Evolutionary conservation across 2,888 invertebrate species (phyloP).

Genomic region (Hydriomena furcata): DNA sequence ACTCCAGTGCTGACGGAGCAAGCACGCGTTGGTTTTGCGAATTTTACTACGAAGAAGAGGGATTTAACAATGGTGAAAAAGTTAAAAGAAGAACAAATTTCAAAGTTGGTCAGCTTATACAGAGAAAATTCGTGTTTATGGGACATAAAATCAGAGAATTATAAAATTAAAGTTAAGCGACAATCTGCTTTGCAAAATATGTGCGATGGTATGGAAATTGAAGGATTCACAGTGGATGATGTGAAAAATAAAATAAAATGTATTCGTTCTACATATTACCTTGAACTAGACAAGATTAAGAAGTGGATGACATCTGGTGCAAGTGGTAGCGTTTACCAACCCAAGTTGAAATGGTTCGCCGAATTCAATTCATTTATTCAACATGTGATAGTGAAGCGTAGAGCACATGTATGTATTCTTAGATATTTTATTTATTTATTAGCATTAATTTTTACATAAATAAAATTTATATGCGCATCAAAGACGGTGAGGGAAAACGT

Average conservation of each 20-base stretch:
- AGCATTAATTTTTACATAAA: slow-evolving; percentile 17
- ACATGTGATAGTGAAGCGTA: slow-evolving; percentile 21
- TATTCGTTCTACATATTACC: slow-evolving; percentile 36
- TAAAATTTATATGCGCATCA: no score
- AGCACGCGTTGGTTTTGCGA: no score
- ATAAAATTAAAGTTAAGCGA: slow-evolving; percentile 37
- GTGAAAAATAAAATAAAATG: slow-evolving; percentile 34
- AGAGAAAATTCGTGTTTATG: slow-evolving; percentile 32
- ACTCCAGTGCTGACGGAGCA: slow-evolving; percentile 23
- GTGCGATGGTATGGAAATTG: slow-evolving; percentile 29
- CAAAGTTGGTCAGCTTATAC: slow-evolving; percentile 10
- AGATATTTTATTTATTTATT: slow-evolving; percentile 14
- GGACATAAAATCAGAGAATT: slow-evolving; percentile 35
- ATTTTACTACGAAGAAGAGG: no score
- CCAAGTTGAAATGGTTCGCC: no score
- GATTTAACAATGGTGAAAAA: no score
- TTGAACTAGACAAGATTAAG: slow-evolving; percentile 36
- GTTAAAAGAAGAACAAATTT: no score
- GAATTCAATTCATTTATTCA: slow-evolving; percentile 32
- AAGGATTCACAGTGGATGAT: slow-evolving; percentile 31
- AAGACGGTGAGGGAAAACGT: no score
- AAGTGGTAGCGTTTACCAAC: no score
- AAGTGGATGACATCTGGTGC: slow-evolving; percentile 34
- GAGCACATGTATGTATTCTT: slow-evolving; percentile 22
- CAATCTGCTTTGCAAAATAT: slow-evolving; percentile 32